Evolutionary conservation across 2,888 invertebrate species (phyloP).

Genomic region (Drosophila borborema): DNA sequence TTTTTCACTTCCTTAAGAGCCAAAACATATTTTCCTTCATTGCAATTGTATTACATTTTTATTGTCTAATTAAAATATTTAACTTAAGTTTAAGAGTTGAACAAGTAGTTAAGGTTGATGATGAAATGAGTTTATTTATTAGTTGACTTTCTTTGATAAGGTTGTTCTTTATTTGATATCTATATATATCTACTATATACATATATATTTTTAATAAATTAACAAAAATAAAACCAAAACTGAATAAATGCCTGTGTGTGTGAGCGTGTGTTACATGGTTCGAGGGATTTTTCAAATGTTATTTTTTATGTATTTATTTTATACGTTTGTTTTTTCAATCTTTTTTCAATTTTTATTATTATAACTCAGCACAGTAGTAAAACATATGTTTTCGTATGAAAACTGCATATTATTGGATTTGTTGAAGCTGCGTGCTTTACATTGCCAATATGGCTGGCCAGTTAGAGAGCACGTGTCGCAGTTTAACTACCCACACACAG

Average conservation of each 20-base stretch:
- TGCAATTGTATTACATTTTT: conserved; percentile 20
- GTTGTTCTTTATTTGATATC: conserved; percentile 51
- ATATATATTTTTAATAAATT: conserved; percentile 53
- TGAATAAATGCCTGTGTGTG: conserved; percentile 29
- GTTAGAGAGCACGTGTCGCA: conserved; percentile 8
- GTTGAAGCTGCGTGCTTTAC: conserved; percentile 30
- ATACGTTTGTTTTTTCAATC: background rate
- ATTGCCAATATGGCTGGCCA: conserved; percentile 26
- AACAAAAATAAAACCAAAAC: conserved; percentile 29
- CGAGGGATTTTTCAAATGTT: conserved; percentile 19
- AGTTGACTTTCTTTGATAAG: conserved; percentile 36
- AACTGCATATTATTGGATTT: conserved; percentile 20
- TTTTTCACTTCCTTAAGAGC: conserved; percentile 43
- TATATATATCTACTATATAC: conserved; percentile 9
- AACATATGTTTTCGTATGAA: conserved; percentile 2
- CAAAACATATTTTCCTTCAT: conserved; percentile 36
- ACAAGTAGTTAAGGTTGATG: conserved; percentile 34
- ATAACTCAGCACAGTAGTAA: conserved; percentile 5
- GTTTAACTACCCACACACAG: conserved; percentile 12
- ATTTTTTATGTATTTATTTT: conserved; percentile 1
- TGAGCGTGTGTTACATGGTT: conserved; percentile 36
- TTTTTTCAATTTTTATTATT: background rate
- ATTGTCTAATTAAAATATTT: conserved; percentile 5
- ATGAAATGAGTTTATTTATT: conserved; percentile 29
- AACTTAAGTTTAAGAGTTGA: conserved; percentile 21